phyloP scores from a whole-genome alignment of 2,888 invertebrate species.

The Scaptomyza polygonia region DNA sequence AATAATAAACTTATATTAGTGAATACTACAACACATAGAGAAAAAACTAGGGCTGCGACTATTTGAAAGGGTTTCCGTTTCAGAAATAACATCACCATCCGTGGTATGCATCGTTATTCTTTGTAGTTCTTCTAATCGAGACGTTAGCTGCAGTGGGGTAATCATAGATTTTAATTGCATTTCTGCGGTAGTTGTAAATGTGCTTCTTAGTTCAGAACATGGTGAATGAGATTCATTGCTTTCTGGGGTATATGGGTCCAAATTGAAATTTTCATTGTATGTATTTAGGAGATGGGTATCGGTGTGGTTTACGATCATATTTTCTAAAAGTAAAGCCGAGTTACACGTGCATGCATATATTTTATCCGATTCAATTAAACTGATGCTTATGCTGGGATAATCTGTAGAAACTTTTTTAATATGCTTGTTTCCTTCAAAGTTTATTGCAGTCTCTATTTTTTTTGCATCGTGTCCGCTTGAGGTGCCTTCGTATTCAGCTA shows the following conservation, averaged over 20 bases:
- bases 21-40: conserved; percentile 78
- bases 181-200: conserved; percentile 55
- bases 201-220: conserved; percentile 84
- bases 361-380: conserved; percentile 86
- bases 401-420: conserved; percentile 14
- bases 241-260: conserved; percentile 93
- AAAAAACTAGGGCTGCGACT: conserved; percentile 61
- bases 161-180: conserved; percentile 84
- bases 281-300: conserved; percentile 85
- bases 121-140: conserved; percentile 85
- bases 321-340: conserved; percentile 75
- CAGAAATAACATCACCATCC: conserved; percentile 52
- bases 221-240: conserved; percentile 92
- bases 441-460: background rate
- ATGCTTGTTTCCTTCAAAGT: conserved; percentile 7
- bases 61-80: conserved; percentile 43
- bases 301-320: conserved; percentile 86
- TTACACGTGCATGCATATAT: conserved; percentile 81
- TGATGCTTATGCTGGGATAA: conserved; percentile 79
- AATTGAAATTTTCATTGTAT: conserved; percentile 59
- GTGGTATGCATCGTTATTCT: conserved; percentile 65
- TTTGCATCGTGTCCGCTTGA: background rate
- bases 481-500: conserved; percentile 8
- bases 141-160: conserved; percentile 88
- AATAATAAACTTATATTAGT: conserved; percentile 59